Base-by-base conservation (phyloP, 1,140 invertebrate species). In the Neotoxoptera formosana region DNA sequence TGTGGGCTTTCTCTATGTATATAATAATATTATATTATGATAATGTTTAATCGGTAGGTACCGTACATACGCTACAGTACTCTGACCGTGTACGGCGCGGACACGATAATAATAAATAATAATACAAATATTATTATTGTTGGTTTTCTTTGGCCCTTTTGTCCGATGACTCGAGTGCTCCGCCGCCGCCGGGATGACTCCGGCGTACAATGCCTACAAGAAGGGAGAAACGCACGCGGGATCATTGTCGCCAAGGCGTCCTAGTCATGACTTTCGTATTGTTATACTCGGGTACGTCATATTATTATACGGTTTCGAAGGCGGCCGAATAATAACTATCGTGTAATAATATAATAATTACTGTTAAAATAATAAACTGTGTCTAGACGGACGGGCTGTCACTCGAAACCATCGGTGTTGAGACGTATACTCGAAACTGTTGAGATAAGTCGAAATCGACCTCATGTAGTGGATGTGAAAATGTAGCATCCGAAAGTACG, bases 201-300 rank as follows among this genome's bases (percentile, higher is more conserved):
- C 17, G 36, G 41, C 45, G 11, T 25, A 47, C 36, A 86, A 86
- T 47, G 21, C 41, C 83, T 25, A 34, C 30, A 21, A 48, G 4
- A 87, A 87, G 36, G 17, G 47, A 87, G 47, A 48, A 23, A 30
- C 47, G 47, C n/a, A 48, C 45, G 47, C 84, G 17, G 36, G 45
- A 86, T 86, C 45, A 23, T 41, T 23, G 86, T n/a, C 86, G 45
- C 86, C 86, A 87, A 25, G 17, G 30, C 25, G 45, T 41, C 36
- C 34, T 25, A 76, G 45, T 47, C 90, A 76, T 91, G 90, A 91
- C 60, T 91, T 91, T 91, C 90, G 48, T 67, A 91, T 91, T 87
- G 20, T 87, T 48, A 87, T 87, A 48, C 9, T 36, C 21, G 2
- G 30, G n/a, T 14, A 7, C 25, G 23, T 56, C 60, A n/a, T 20